phyloP scores from a whole-genome alignment of 2,888 invertebrate species.

The Congeria kusceri region DNA sequence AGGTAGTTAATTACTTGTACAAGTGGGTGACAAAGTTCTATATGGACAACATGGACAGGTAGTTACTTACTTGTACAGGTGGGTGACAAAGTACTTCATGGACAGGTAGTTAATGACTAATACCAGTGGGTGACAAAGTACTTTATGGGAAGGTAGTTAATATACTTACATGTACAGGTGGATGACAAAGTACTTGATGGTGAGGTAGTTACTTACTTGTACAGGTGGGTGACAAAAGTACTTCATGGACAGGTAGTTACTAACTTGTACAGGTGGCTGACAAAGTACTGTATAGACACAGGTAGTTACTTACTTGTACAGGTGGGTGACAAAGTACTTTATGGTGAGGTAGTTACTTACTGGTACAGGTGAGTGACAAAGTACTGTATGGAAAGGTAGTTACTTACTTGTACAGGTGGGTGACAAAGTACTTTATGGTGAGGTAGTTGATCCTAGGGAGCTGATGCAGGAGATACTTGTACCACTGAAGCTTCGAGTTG shows the following conservation, averaged over 20 bases:
- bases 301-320: constrained; percentile 88
- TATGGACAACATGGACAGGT: background rate
- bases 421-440: constrained; percentile 92
- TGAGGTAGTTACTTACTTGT: constrained; percentile 60
- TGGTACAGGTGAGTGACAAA: constrained; percentile 90
- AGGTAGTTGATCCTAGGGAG: constrained; percentile 91
- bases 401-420: constrained; percentile 88
- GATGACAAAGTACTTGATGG: background rate
- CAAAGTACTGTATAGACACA: constrained; percentile 75
- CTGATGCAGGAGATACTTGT: constrained; percentile 89
- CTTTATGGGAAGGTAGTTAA: background rate
- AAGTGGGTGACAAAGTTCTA: no score
- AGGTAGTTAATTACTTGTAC: no score
- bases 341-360: constrained; percentile 88
- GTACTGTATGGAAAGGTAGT: constrained; percentile 75
- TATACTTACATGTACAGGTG: background rate
- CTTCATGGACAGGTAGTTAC: constrained; percentile 88
- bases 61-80: constrained; percentile 87
- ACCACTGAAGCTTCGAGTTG: constrained; percentile 74
- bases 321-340: constrained; percentile 89
- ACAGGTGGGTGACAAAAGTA: constrained; percentile 91
- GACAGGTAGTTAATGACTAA: constrained; percentile 90
- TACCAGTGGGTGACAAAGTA: constrained; percentile 86
- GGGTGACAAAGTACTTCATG: constrained; percentile 91
- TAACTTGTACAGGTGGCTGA: background rate